These are phyloP conservation scores for Azorinus chamasolen DNA, from an alignment of 2,888 invertebrate genomes.

Conservation along the genomic window DNA sequence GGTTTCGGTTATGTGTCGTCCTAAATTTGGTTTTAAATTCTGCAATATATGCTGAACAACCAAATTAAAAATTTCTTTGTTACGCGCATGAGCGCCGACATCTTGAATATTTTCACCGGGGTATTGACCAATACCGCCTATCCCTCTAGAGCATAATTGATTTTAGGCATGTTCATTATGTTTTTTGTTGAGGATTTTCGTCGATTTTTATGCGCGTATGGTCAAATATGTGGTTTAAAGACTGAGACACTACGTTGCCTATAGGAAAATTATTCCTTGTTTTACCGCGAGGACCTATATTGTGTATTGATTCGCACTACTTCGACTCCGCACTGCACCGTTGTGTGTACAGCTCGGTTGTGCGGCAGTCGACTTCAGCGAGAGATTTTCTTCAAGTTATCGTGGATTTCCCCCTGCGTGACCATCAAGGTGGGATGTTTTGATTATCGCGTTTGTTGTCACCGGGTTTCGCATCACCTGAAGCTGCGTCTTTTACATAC, in stretches of 20 bases:
- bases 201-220: constrained; percentile 79
- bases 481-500: constrained; percentile 51
- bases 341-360: constrained; percentile 51
- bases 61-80: constrained; percentile 27
- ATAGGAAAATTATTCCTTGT: constrained; percentile 66
- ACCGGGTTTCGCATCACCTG: constrained; percentile 68
- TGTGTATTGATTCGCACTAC: constrained; percentile 58
- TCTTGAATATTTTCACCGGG: constrained; percentile 79
- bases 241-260: constrained; percentile 54
- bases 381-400: constrained; percentile 73
- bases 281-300: constrained; percentile 57
- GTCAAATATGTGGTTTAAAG: constrained; percentile 78
- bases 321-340: constrained; percentile 44
- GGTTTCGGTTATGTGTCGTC: too few species aligned
- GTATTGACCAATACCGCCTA: constrained; percentile 76
- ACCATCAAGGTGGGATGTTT: constrained; percentile 73
- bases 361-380: constrained; percentile 70
- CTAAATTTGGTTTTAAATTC: too few species aligned
- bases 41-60: too few species aligned
- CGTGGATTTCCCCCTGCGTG: constrained; percentile 76
- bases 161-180: constrained; percentile 85
- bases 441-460: constrained; percentile 71
- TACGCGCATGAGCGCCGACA: constrained; percentile 76
- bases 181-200: constrained; percentile 84
- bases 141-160: constrained; percentile 83